Percentiles rank a stretch among this genome's conserved stretches.
These are phyloP conservation scores for Rhinoraja longicauda DNA, from an alignment of 2,797 vertebrate species.

Conservation along the genomic window DNA sequence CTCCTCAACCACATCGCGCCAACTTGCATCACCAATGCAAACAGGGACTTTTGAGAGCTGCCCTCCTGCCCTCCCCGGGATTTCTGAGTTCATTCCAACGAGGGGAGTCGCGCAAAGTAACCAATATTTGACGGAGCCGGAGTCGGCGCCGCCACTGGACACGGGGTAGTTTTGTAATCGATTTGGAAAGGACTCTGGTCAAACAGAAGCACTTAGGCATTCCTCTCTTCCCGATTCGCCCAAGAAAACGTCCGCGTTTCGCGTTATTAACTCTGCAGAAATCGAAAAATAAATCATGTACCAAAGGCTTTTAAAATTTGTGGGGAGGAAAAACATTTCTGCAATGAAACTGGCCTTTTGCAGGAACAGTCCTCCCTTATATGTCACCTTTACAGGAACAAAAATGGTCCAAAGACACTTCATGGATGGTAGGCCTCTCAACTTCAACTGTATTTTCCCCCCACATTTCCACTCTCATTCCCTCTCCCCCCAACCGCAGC, in stretches of 20 bases:
- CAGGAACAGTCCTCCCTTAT: not conserved
- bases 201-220: not conserved
- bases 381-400: no score
- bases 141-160: not conserved
- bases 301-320: not conserved
- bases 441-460: not conserved
- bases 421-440: no score
- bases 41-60: not conserved
- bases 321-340: not conserved
- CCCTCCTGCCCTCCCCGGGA: not conserved
- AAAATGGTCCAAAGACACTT: no score
- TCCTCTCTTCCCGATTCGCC: not conserved
- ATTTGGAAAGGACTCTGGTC: not conserved
- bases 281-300: not conserved
- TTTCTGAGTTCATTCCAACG: not conserved
- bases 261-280: not conserved
- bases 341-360: not conserved
- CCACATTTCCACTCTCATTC: not conserved
- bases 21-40: not conserved
- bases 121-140: not conserved
- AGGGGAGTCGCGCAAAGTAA: not conserved
- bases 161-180: not conserved
- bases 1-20: not conserved
- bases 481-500: no score
- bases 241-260: no score